Evolutionary conservation across 2,797 vertebrate genomes (phyloP).

Genomic region (Cephalopachus bancanus): DNA sequence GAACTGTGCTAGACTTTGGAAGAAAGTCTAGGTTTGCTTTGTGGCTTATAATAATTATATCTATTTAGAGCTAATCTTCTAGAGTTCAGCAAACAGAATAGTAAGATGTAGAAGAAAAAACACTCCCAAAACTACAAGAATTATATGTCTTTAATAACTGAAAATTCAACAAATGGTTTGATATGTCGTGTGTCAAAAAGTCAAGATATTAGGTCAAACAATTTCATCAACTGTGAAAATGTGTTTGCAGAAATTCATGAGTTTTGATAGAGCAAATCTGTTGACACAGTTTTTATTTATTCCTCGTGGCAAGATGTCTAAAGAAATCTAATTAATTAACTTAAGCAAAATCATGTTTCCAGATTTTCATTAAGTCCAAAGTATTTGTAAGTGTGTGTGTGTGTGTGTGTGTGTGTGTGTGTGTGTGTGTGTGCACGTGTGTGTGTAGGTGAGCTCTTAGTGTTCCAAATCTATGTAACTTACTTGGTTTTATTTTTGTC

Average conservation of each 20-base stretch:
- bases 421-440: background rate
- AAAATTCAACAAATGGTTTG: background rate
- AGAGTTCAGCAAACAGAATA: background rate
- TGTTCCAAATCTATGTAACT: background rate
- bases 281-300: background rate
- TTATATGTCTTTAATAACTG: conserved; percentile 1
- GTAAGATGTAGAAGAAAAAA: background rate
- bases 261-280: conserved; percentile 9
- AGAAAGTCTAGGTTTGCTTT: background rate
- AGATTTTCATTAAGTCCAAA: background rate
- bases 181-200: conserved; percentile 42
- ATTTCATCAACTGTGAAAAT: conserved; percentile 43
- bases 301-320: conserved; percentile 1
- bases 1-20: background rate
- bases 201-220: background rate
- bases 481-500: background rate
- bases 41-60: background rate
- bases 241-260: background rate
- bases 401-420: background rate
- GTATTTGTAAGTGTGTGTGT: background rate
- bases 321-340: conserved; percentile 35
- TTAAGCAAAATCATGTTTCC: background rate
- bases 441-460: background rate
- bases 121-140: background rate
- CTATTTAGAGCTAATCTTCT: background rate